Percentiles rank a stretch among this genome's conserved stretches.
phyloP scores from a whole-genome alignment of 2,888 invertebrate species.

The Crematogaster levior region DNA sequence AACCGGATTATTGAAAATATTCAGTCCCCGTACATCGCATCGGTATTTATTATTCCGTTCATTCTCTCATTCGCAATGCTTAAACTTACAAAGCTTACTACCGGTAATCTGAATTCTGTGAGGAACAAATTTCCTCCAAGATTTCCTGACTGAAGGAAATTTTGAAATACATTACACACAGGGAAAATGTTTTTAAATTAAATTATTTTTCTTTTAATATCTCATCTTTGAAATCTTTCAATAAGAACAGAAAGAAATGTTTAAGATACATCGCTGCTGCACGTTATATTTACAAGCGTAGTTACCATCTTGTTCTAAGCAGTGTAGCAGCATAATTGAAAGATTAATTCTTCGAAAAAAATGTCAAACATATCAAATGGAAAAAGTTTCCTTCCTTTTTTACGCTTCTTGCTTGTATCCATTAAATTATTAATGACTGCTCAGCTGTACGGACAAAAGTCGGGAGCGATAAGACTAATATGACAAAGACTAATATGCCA shows the following conservation, averaged over 20 bases:
- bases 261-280: background rate
- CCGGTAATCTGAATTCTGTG: background rate
- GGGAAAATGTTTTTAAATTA: background rate
- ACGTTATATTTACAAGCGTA: background rate
- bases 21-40: background rate
- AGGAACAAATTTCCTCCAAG: too few species aligned
- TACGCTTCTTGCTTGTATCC: background rate
- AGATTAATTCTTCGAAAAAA: background rate
- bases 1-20: background rate
- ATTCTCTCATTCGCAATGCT: background rate
- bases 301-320: background rate
- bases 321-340: background rate
- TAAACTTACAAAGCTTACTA: background rate
- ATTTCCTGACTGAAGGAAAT: background rate
- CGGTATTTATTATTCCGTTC: background rate
- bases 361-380: background rate
- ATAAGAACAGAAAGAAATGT: background rate
- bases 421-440: background rate
- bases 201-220: background rate
- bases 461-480: conserved; percentile 7
- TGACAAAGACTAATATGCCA: conserved; percentile 26
- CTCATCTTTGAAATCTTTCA: background rate
- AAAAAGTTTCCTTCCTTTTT: background rate
- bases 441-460: conserved; percentile 7
- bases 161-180: background rate